Base-by-base conservation (phyloP, 2,797 vertebrate species). In the Lutjanus argentimaculatus region DNA sequence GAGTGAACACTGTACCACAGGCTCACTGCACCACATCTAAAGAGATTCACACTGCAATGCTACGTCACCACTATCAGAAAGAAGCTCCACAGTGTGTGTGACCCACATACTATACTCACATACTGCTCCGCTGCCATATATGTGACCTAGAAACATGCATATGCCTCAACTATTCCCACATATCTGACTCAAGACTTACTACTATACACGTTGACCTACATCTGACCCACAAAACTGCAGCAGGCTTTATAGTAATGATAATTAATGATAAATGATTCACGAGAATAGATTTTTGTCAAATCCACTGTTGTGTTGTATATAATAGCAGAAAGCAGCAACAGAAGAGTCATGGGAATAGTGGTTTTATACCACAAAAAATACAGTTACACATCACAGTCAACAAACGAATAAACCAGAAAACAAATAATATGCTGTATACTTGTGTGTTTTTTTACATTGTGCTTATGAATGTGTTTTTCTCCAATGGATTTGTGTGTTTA, bases 101-200 rank as follows among this genome's bases (percentile, higher is more conserved):
- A 94, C 93, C 93, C 85, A 95, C 88, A 94, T 94, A 92, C 79
- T 76, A 81, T 89, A 83, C 77, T 92, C 82, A 61, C 85, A 91
- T 92, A 90, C 85, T 85, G 77, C 84, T 88, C 81, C 76, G 68
- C 63, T 86, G 84, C 85, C 63, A 67, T 92, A 93, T 90, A 92
- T 74, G 77, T 93, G 91, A 93, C 94, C 92, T 90, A 94, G 89
- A 94, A 95, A 93, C 91, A 92, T 87, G 89, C 88, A 92, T 91
- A 93, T 91, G 90, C 88, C 80, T 86, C 68, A 85, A 83, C 87
- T 85, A 80, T 90, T 80, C 73, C 80, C 85, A 83, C 70, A 89
- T 80, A 84, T 89, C 81, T 90, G 85, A 93, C 77, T 90, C 89
- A 90, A 94, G 84, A 88, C 81, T 85, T 66, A 85, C 69, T 88